Evolutionary conservation across 2,113 vertebrate species (phyloP), one percentile per base, ranked within the genome.

Genomic region (Hippopotamus amphibius): DNA sequence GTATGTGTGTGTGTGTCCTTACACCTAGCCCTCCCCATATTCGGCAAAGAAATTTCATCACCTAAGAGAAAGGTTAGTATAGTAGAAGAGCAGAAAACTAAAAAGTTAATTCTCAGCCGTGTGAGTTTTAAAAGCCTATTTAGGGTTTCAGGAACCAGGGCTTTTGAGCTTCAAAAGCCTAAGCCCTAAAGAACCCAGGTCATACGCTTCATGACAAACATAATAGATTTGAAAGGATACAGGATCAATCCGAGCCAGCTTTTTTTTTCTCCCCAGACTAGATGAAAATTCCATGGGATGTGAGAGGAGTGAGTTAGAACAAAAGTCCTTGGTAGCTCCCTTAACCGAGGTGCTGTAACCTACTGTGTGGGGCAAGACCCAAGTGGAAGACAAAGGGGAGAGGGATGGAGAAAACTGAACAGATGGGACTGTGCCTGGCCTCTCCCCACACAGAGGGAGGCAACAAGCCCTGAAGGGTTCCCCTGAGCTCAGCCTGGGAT

Each of bases 81-180:
- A 85, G 55, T 65, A 79, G 81, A 63, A 94, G 10, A 88, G 17
- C 4, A 63, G 59, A 66, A 94, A 55, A 90, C 21, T 74, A 85
- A 92, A 77, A 68, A 61, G 24, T 69, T 84, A 41, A 88, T 76
- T 80, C 53, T 3, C 74, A 85, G 13, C 57, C 30, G 84, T 95
- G 88, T 37, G 66, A 82, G 22, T 72, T 92, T 95, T 85, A 63
- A 92, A 97, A 79, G 9, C 7, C 53, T 96, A 48, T 92, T 92
- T 95, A 48, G 37, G 90, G 22, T 93, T 90, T 88, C 11, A 88
- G 53, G 59, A 96, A 96, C 15, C 37, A 81, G 15, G 43, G 9
- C 55, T 88, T 96, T 88, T 88, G 66, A 93, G 46, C 13, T 93
- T 85, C 69, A 74, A 68, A 91, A 63, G 15, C 12, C 13, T 55